A percentile compares a stretch with the other conserved stretches of the same genome.
Evolutionary conservation across 1,140 invertebrate genomes (phyloP).

Genomic region (Drosophila littoralis): DNA sequence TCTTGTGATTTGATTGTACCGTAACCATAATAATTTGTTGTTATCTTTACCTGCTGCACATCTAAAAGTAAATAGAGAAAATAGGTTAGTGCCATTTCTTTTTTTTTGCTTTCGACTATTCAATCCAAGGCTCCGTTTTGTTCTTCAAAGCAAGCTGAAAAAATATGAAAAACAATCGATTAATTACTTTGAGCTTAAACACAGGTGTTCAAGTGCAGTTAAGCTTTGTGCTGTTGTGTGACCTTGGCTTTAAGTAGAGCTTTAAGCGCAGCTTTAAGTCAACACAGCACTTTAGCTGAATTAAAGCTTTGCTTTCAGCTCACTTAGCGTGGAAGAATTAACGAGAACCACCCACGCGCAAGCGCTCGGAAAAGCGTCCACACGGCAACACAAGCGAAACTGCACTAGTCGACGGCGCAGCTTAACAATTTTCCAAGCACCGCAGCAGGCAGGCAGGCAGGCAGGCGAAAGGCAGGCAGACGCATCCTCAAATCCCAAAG

Average conservation of each 20-base stretch:
- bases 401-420: slow-evolving; percentile 64
- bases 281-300: neutral
- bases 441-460: slow-evolving; percentile 37
- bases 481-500: slow-evolving; percentile 65
- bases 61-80: slow-evolving; percentile 67
- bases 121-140: slow-evolving; percentile 10
- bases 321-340: slow-evolving; percentile 12
- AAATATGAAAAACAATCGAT: slow-evolving; percentile 22
- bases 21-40: slow-evolving; percentile 49
- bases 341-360: slow-evolving; percentile 35
- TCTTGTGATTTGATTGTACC: slow-evolving; percentile 48
- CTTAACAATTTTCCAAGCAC: slow-evolving; percentile 63
- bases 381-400: slow-evolving; percentile 70
- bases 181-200: slow-evolving; percentile 9
- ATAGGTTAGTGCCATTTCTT: slow-evolving; percentile 55
- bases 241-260: slow-evolving; percentile 1
- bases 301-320: slow-evolving; percentile 33
- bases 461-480: slow-evolving; percentile 18
- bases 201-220: slow-evolving; percentile 18
- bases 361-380: slow-evolving; percentile 67
- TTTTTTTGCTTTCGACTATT: neutral
- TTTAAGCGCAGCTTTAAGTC: neutral
- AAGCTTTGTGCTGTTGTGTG: neutral
- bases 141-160: slow-evolving; percentile 15
- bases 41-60: slow-evolving; percentile 59